These are phyloP conservation scores for Cremastinae sp. DNA, from an alignment of 2,888 invertebrate genomes.

Conservation along the genomic window DNA sequence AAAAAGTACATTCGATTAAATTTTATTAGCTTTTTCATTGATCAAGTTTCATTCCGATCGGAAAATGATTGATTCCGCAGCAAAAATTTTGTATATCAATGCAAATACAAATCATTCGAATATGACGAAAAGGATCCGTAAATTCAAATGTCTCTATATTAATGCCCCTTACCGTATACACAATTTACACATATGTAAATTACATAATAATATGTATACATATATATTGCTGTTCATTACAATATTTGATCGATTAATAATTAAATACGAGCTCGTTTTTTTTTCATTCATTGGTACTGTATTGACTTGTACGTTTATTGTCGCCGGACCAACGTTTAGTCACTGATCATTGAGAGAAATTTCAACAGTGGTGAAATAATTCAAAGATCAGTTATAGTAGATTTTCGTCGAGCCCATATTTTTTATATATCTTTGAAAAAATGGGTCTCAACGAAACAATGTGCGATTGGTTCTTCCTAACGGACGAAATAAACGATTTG, in stretches of 20 bases:
- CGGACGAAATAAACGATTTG: slow-evolving; percentile 50
- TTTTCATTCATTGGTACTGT: slow-evolving; percentile 55
- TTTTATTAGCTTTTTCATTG: too few relatives aligned
- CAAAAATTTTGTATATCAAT: too few relatives aligned
- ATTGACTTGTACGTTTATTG: slow-evolving; percentile 63
- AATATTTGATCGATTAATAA: slow-evolving; percentile 37
- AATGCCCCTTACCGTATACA: too few relatives aligned
- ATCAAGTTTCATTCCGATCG: too few relatives aligned
- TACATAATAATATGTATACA: slow-evolving; percentile 34
- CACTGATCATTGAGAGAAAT: slow-evolving; percentile 34
- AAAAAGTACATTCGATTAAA: too few relatives aligned
- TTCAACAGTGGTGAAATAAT: slow-evolving; percentile 33
- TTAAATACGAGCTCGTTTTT: slow-evolving; percentile 50
- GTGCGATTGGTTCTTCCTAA: slow-evolving; percentile 36
- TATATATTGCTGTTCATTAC: slow-evolving; percentile 63
- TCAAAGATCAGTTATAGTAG: slow-evolving; percentile 2
- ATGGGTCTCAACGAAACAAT: slow-evolving; percentile 44
- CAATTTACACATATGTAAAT: slow-evolving; percentile 60
- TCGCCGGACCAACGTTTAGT: slow-evolving; percentile 48
- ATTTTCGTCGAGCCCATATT: neutral
- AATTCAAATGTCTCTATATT: too few relatives aligned
- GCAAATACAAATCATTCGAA: too few relatives aligned
- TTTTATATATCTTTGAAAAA: slow-evolving; percentile 15
- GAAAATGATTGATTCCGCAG: too few relatives aligned
- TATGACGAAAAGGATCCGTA: too few relatives aligned